A percentile compares a stretch with the other conserved stretches of the same genome.
phyloP scores from a whole-genome alignment of 2,797 vertebrate genomes.

The Mormyrus proboscirostris region DNA sequence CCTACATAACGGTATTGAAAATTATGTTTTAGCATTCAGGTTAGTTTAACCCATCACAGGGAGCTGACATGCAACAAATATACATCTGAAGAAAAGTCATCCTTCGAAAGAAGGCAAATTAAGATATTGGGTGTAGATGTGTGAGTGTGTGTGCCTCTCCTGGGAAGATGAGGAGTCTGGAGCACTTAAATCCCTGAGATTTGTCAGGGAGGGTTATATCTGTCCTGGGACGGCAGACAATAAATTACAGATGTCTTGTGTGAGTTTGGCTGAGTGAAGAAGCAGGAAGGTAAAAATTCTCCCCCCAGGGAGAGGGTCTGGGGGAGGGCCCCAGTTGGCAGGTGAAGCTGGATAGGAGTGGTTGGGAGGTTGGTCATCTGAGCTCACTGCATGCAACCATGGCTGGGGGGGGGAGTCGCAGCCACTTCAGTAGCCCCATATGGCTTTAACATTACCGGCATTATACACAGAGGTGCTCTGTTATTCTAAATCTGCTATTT shows the following conservation, averaged over 20 bases:
- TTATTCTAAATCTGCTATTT: slow-evolving; percentile 25
- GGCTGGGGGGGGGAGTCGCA: neutral
- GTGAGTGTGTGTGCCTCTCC: neutral
- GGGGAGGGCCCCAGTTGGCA: neutral
- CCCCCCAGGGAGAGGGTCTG: neutral
- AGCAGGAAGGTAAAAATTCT: slow-evolving; percentile 28
- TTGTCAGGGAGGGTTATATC: slow-evolving; percentile 26
- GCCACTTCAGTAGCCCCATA: neutral
- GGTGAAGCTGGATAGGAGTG: neutral
- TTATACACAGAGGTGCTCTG: slow-evolving; percentile 13
- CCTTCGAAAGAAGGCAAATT: slow-evolving; percentile 18
- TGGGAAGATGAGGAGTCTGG: slow-evolving; percentile 21
- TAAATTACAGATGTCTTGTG: slow-evolving; percentile 31
- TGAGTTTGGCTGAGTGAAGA: slow-evolving; percentile 17
- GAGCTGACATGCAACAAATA: neutral
- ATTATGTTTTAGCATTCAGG: neutral
- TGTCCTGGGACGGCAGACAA: slow-evolving; percentile 23
- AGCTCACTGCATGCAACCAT: neutral
- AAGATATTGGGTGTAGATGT: slow-evolving; percentile 10
- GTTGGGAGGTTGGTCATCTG: neutral
- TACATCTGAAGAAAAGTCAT: neutral
- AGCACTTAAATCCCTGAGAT: slow-evolving; percentile 19
- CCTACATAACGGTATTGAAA: neutral
- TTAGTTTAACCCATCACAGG: neutral
- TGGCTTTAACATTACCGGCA: slow-evolving; percentile 25